Evolutionary conservation across 2,797 vertebrate genomes (phyloP).

Genomic region (Acropternis orthonyx): DNA sequence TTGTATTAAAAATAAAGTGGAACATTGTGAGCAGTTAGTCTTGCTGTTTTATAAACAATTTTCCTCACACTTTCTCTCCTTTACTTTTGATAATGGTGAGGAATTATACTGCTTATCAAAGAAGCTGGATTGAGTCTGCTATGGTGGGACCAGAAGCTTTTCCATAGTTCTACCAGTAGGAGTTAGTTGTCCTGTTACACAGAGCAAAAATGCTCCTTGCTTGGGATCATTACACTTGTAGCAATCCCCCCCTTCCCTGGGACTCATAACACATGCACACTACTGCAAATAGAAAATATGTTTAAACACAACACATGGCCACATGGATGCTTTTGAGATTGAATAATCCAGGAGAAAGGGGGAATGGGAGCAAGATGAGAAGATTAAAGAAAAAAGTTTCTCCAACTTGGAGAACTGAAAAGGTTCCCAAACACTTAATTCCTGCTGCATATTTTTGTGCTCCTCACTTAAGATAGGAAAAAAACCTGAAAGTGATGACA

Average conservation of each 20-base stretch:
- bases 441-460: neutral
- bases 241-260: neutral
- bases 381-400: neutral
- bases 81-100: neutral
- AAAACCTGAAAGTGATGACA: neutral
- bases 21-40: neutral
- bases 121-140: neutral
- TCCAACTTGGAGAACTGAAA: neutral
- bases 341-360: neutral
- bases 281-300: neutral
- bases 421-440: neutral
- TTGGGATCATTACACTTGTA: neutral
- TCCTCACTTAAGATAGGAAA: neutral
- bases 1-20: conserved; percentile 16
- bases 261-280: neutral
- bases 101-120: neutral
- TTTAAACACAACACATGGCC: neutral
- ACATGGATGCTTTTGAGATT: neutral
- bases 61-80: neutral
- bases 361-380: neutral
- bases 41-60: conserved; percentile 15
- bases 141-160: neutral
- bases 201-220: neutral
- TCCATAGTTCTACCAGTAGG: neutral
- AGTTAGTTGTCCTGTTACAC: neutral